Percentiles rank a stretch among this genome's conserved stretches.
phyloP scores from a whole-genome alignment of 2,888 invertebrate species.

The Yponomeuta plumbellus region DNA sequence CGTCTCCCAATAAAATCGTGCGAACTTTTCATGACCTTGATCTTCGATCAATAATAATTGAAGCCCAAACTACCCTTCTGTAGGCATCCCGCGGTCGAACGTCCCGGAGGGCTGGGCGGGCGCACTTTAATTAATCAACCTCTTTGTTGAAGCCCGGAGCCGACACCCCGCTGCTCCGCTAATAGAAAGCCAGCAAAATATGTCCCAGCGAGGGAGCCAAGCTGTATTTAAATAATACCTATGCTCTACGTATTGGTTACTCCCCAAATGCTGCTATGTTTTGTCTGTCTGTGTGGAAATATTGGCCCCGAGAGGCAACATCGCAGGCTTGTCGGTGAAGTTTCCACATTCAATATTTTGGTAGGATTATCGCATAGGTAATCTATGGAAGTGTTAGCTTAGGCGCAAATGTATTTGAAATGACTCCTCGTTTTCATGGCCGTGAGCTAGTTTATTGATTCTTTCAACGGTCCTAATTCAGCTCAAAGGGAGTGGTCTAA shows the following conservation, averaged over 20 bases:
- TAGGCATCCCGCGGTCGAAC: neutral
- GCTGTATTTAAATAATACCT: slow-evolving; percentile 41
- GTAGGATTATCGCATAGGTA: no score
- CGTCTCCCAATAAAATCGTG: no score
- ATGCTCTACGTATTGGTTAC: neutral
- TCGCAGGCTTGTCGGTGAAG: neutral
- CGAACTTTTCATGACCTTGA: no score
- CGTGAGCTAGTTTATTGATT: no score
- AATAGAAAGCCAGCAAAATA: slow-evolving; percentile 59
- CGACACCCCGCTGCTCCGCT: slow-evolving; percentile 50
- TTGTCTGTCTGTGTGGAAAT: slow-evolving; percentile 4
- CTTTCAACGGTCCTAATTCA: no score
- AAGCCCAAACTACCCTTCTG: neutral
- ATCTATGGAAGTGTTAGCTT: no score
- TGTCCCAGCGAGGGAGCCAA: slow-evolving; percentile 39
- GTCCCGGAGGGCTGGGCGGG: slow-evolving; percentile 62
- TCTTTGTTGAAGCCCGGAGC: slow-evolving; percentile 53
- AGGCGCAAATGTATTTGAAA: no score
- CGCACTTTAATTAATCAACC: slow-evolving; percentile 73
- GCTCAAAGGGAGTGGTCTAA: no score
- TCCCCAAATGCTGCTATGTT: slow-evolving; percentile 18
- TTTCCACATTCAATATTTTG: no score
- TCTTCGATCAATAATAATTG: neutral
- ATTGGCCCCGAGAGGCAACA: neutral
- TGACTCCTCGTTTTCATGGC: no score